Base-by-base conservation (phyloP, 2,113 vertebrate genomes). In the Gallinago paraguaiae region DNA sequence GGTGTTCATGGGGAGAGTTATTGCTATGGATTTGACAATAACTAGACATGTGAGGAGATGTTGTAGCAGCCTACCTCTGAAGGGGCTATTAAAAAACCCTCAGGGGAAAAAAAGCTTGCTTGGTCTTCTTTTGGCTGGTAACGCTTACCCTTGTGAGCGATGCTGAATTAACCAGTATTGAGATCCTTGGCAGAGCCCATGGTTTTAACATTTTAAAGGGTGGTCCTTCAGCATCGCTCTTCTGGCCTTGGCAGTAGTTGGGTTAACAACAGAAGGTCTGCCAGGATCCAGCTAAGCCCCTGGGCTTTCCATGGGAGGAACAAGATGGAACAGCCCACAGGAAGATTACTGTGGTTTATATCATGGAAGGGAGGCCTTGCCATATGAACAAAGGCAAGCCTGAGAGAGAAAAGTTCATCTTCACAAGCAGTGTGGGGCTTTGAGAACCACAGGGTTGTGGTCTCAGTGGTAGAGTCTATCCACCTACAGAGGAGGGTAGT, bases 121-220 rank as follows among this genome's bases (percentile, higher is more conserved):
- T 63, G 37, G 2, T 30, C 7, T 27, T 70, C 28, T 17, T 63
- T 16, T 1, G 2, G 39, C 22, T 60, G 27, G 50, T 31, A 16
- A 2, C 0, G 1, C 5, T 61, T 35, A 3, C 19, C 35, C 10
- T 15, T 2, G 2, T 30, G 13, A 56, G 53, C 25, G 35, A 45
- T 7, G 4, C 0, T n/a, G 41, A 61, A 13, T 14, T n/a, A 11
- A 11, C 22, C 8, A 9, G 37, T 3, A n/a, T 9, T 0, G 2
- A 59, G 39, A 31, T 85, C 3, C 7, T 20, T 28, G 64, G 3
- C 30, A 25, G 10, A n/a, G 23, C 35, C 14, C 2, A 0, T 69
- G 14, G 8, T 10, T 27, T 11, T 24, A 33, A 30, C 11, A 5
- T 33, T 17, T 25, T 11, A 7, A 45, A 69, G 56, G 0, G 0